These are phyloP conservation scores for Tyrannus savana DNA, from an alignment of 2,113 vertebrate species.

Conservation along the genomic window DNA sequence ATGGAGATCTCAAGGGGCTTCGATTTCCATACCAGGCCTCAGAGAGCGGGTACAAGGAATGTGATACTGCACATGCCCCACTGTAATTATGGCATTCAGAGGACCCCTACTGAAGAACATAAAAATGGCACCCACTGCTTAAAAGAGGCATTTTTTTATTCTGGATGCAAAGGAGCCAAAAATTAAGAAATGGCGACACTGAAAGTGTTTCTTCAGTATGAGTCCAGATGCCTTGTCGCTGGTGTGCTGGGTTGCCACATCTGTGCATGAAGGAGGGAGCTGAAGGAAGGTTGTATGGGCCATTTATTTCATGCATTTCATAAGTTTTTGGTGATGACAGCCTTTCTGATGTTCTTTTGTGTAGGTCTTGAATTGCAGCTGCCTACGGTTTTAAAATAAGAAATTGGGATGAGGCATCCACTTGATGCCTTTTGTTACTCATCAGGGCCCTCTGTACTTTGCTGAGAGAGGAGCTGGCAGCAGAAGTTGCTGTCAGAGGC, in stretches of 20 bases:
- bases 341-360: not conserved
- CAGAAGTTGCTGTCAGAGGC: not conserved
- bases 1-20: constrained; percentile 26
- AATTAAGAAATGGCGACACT: not conserved
- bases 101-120: not conserved
- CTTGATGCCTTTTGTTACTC: not conserved
- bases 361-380: not conserved
- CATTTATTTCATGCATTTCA: not conserved
- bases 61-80: not conserved
- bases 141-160: not conserved
- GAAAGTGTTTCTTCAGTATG: not conserved
- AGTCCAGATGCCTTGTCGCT: not conserved
- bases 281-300: not conserved
- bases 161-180: not conserved
- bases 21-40: not conserved
- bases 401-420: not conserved
- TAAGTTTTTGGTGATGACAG: not conserved
- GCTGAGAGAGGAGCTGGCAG: not conserved
- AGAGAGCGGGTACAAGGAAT: not conserved
- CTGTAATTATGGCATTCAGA: not conserved
- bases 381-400: not conserved
- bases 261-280: not conserved
- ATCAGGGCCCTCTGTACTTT: not conserved
- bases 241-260: not conserved
- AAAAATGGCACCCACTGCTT: not conserved